Base-by-base conservation (phyloP, 92 coral and sea anemone species). In the Parazoanthus darwini region DNA sequence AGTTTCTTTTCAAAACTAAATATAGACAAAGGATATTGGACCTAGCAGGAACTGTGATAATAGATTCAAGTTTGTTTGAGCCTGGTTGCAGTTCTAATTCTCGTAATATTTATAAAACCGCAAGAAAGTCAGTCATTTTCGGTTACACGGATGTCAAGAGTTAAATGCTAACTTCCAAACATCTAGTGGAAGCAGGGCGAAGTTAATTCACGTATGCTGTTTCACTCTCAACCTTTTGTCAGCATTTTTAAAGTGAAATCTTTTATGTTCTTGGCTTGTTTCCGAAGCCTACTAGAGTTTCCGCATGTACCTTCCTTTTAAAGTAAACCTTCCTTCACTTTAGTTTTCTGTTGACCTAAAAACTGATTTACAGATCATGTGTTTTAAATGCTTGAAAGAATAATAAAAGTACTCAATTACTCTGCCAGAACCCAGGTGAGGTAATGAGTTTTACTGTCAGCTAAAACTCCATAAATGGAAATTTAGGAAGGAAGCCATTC, bases 401-500 rank as follows among this genome's bases (percentile, higher is more conserved):
- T 51, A 42, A 44, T 16, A 37, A 56, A 23, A 10, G 39, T 25
- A 14, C 29, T 8, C 16, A 10, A 22, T 23, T 20, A 11, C 78
- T 11, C 10, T 67, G 86, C 76, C 86, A 82, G 33, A 67, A 67
- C 51, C 39, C 25, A 1, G 10, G 18, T 82, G 14, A 38, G 42
- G 44, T 39, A n/a, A 46, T 70, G 44, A 65, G 33, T 72, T 72
- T 72, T 42, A 72, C 39, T 39, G 65, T 39, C 78, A 70, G 77
- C 75, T 36, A 3, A 13, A 63, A 70, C 39, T 33, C 86, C 86
- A 83, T 16, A 83, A 43, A 83, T 38, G 86, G 86, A 83, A 43
- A 83, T 14, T 6, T 42, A 83, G 86, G 86, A 83, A 83, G 86
- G 86, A 65, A 83, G 78, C 10, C n/a, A 83, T 80, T 29, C 48